Evolutionary conservation across 1,140 invertebrate genomes (phyloP), one percentile per base, ranked within the genome.

Genomic region (Myzus persicae): DNA sequence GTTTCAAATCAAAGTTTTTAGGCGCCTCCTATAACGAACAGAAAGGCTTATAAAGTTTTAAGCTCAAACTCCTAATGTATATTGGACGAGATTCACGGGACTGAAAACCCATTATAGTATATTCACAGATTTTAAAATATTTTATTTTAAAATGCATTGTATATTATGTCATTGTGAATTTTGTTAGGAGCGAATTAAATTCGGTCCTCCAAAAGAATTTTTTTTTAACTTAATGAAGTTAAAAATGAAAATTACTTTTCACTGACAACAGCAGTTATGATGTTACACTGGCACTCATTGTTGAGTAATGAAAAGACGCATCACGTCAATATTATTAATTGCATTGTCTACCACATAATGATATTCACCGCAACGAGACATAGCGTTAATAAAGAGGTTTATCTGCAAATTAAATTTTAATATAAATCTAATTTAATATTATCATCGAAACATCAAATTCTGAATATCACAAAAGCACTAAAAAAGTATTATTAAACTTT

Each of bases 1-100:
- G 84, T 87, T 87, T 87, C 84, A n/a, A 36, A 88, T 88, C 87
- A 48, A 88, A 88, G 87, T 88, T 88, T 51, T 88, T n/a, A 48
- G 84, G 40, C 31, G 84, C 42, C 84, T 42, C 31, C 26, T 87
- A 42, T 18, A 31, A 46, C 84, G 31, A 42, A 42, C 24, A 42
- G 42, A 87, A 51, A 88, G 87, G 46, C 87, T 48, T 88, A 88
- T 31, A 48, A 88, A 88, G n/a, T 88, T 88, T 88, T 88, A 88
- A 88, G 31, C 87, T 36, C n/a, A 88, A 46, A 88, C 87, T 88
- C 44, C 46, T 48, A 88, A 88, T 51, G 87, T 51, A 20, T 88
- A 88, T 46, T 48, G 87, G 46, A 85, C 42, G 11, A 88, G 51
- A 88, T 48, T 88, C 87, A 48, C 20, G 20, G 87, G 24, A 88